A percentile compares a stretch with the other conserved stretches of the same genome.
Evolutionary conservation across 2,113 vertebrate genomes (phyloP).

Genomic region (Rana temporaria): DNA sequence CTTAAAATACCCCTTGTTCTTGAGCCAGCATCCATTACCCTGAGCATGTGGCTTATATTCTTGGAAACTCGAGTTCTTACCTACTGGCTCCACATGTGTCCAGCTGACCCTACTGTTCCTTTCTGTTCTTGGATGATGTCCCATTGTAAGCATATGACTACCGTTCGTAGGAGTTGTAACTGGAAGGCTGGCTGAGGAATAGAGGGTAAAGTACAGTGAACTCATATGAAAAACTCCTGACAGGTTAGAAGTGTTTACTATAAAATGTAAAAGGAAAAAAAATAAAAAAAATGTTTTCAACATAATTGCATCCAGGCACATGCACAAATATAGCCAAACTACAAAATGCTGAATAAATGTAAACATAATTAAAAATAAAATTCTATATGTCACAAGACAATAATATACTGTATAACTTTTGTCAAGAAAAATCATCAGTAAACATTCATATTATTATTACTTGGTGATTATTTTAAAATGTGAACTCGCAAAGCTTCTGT

Average conservation of each 20-base stretch:
- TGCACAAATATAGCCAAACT: not conserved
- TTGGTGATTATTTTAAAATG: too few species aligned
- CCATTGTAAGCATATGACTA: not conserved
- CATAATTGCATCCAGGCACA: too few species aligned
- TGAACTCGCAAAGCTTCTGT: too few species aligned
- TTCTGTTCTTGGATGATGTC: not conserved
- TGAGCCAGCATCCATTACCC: too few species aligned
- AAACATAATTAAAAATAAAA: too few species aligned
- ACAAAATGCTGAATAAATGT: not conserved
- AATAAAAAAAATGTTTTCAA: too few species aligned
- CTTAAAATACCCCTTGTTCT: too few species aligned
- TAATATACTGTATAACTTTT: too few species aligned
- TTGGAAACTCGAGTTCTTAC: not conserved
- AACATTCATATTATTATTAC: too few species aligned
- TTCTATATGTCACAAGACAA: too few species aligned
- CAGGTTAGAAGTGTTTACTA: not conserved
- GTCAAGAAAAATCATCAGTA: too few species aligned
- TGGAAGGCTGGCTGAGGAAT: slow-evolving; percentile 17
- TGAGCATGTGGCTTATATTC: not conserved
- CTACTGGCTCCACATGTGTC: not conserved
- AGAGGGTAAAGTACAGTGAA: not conserved
- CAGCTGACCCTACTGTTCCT: not conserved
- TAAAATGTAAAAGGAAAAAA: too few species aligned
- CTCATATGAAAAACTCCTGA: not conserved
- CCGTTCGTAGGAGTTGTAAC: not conserved